A percentile compares a stretch with the other conserved stretches of the same genome.
These are phyloP conservation scores for Eucidaris tribuloides DNA, from an alignment of 35 echinoderm and acorn worm species.

Conservation along the genomic window DNA sequence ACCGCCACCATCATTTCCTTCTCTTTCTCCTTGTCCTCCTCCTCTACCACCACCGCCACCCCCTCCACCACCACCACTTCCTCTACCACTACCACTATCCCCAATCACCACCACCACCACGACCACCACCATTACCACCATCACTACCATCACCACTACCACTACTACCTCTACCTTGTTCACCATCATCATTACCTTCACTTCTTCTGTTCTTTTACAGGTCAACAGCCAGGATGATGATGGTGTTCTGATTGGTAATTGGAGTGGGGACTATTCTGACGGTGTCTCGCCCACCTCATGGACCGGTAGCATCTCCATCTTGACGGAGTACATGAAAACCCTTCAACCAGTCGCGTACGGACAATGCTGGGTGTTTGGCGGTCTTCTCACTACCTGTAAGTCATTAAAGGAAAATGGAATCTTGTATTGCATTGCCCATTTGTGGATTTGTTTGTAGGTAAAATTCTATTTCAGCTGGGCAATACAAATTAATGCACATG, in stretches of 20 bases:
- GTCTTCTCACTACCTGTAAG: conserved; percentile 87
- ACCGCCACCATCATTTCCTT: too few relatives aligned
- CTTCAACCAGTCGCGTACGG: conserved; percentile 82
- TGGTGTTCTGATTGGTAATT: conserved; percentile 88
- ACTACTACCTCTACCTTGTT: too few relatives aligned
- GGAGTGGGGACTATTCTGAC: conserved; percentile 86
- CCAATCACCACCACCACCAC: neutral
- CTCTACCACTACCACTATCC: too few relatives aligned
- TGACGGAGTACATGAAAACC: conserved; percentile 86
- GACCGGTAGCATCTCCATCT: conserved; percentile 85
- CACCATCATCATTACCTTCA: neutral
- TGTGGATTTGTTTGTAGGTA: neutral
- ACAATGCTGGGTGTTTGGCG: conserved; percentile 98
- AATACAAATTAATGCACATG: neutral
- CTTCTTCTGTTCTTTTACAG: neutral
- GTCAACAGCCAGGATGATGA: conserved; percentile 92
- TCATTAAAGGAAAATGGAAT: neutral
- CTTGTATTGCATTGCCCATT: neutral
- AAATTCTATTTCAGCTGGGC: neutral
- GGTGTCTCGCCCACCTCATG: conserved; percentile 72
- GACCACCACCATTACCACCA: neutral
- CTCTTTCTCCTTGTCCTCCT: too few relatives aligned
- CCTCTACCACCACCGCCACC: too few relatives aligned
- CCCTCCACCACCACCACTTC: too few relatives aligned
- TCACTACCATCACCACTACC: neutral